Evolutionary conservation across 2,113 vertebrate genomes (phyloP).

Genomic region (Platichthys flesus): DNA sequence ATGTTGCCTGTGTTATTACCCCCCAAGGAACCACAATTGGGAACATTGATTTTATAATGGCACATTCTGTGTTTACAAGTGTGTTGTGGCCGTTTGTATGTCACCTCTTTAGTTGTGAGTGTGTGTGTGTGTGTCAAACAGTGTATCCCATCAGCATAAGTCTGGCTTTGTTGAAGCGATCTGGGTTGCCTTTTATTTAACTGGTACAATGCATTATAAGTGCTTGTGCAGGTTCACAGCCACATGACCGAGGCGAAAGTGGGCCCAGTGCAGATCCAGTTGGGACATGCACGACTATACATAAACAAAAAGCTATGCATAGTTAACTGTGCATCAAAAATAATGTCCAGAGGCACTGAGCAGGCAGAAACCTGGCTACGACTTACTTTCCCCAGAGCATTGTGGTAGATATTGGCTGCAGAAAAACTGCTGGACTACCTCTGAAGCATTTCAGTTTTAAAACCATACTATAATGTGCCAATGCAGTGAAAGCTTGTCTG

Average conservation of each 20-base stretch:
- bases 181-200: conserved; percentile 7
- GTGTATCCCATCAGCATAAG: conserved; percentile 26
- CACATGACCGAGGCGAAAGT: conserved; percentile 10
- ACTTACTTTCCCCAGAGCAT: conserved; percentile 34
- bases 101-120: conserved; percentile 25
- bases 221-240: conserved; percentile 37
- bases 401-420: conserved; percentile 59
- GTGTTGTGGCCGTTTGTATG: conserved; percentile 54
- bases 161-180: conserved; percentile 10
- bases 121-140: neutral
- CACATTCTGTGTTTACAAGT: conserved; percentile 70
- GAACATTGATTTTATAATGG: conserved; percentile 66
- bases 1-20: conserved; percentile 45
- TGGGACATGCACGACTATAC: conserved; percentile 21
- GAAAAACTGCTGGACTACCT: conserved; percentile 48
- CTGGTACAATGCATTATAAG: neutral
- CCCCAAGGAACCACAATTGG: conserved; percentile 53
- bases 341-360: conserved; percentile 52
- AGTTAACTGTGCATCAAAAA: conserved; percentile 57
- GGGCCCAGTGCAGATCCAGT: conserved; percentile 15
- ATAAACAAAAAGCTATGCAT: conserved; percentile 49
- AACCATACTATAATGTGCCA: conserved; percentile 39
- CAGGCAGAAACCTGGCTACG: conserved; percentile 49
- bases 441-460: conserved; percentile 44
- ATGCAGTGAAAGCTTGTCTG: conserved; percentile 32